Percentiles rank a stretch among this genome's conserved stretches.
phyloP scores from a whole-genome alignment of 2,797 vertebrate species.

The Poecilia wingei region DNA sequence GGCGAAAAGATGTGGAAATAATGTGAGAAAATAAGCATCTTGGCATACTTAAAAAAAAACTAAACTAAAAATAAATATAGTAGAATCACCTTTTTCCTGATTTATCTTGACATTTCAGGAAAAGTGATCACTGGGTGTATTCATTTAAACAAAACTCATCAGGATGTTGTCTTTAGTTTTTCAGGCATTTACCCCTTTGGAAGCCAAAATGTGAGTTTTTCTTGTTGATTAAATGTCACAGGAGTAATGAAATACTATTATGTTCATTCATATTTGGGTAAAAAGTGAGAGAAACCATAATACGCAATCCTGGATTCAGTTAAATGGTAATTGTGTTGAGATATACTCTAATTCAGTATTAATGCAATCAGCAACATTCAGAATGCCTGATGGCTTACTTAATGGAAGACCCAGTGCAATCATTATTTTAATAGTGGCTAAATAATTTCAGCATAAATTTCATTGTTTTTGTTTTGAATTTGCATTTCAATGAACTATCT shows the following conservation, averaged over 20 bases:
- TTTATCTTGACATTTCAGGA: conserved; percentile 41
- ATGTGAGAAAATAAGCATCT: conserved; percentile 30
- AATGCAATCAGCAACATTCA: conserved; percentile 63
- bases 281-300: conserved; percentile 48
- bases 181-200: conserved; percentile 32
- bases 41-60: conserved; percentile 15
- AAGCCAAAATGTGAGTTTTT: conserved; percentile 65
- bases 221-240: conserved; percentile 81
- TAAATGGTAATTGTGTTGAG: conserved; percentile 58
- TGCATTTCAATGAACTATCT: background rate
- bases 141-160: conserved; percentile 45
- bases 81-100: conserved; percentile 8
- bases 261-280: conserved; percentile 64
- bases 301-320: conserved; percentile 43
- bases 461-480: conserved; percentile 1
- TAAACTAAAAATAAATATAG: background rate
- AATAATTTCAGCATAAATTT: conserved; percentile 32
- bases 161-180: conserved; percentile 10
- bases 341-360: conserved; percentile 60
- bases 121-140: conserved; percentile 18
- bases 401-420: conserved; percentile 27
- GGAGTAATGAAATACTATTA: conserved; percentile 76
- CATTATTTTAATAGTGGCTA: conserved; percentile 42
- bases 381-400: conserved; percentile 22
- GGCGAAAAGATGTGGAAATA: conserved; percentile 23